Evolutionary conservation across 1,140 invertebrate genomes (phyloP), one percentile per base, ranked within the genome.

Genomic region (Stenopsyche tienmushanensis): DNA sequence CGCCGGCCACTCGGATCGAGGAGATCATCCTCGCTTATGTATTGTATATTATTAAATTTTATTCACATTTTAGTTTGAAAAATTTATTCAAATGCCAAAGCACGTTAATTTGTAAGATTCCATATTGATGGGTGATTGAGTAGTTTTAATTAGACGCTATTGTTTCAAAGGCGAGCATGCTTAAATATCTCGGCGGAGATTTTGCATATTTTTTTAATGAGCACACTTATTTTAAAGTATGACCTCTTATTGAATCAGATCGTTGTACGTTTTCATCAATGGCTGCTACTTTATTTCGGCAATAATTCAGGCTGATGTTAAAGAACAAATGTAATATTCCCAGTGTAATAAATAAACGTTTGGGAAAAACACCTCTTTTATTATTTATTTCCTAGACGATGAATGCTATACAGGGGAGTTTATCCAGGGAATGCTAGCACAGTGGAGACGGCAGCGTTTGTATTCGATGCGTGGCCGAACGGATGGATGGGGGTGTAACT

Each of bases 61-160:
- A 65, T 64, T 68, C 45, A 59, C 66, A 68, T 62, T 57, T 59
- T 67, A 64, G 29, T 64, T 64, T 65, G 59, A 66, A 66, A 66
- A 41, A 60, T 50, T 62, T 45, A 66, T 70, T 63, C 54, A 70
- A 70, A 70, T 70, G 65, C 68, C 68, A 70, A 70, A 70, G 68
- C 65, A 70, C 62, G 45, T 70, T 66, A 70, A 58, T 62, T 60
- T 44, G 24, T 66, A 66, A 66, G 64, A 66, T 69, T 69, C 50
- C 54, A 66, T 29, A 47, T 64, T 50, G 49, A 64, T 58, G 64
- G n/a, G 67, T 68, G 55, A 64, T 64, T 53, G 50, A 21, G 20
- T 53, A 26, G 24, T 7, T 20, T 18, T 18, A 23, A 20, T 50
- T 50, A 50, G 47, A 21, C 23, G 47, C 47, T 20, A 34, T 34